phyloP scores from a whole-genome alignment of 1,140 invertebrate genomes.

The Ceratitis capitata region DNA sequence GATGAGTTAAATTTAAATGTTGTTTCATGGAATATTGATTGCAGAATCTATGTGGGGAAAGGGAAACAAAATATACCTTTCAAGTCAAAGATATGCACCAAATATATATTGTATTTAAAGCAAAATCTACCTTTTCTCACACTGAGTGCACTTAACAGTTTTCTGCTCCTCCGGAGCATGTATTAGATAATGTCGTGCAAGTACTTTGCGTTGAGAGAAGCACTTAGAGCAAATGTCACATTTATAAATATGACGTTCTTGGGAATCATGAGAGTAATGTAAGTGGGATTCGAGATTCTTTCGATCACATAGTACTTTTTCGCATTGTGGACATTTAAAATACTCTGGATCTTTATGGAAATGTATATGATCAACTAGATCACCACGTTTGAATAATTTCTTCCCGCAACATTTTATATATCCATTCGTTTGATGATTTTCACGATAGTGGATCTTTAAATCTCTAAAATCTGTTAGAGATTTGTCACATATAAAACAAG shows the following conservation, averaged over 20 bases:
- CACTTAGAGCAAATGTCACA: slow-evolving; percentile 21
- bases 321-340: slow-evolving; percentile 39
- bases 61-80: not conserved
- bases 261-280: not conserved
- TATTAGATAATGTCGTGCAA: not conserved
- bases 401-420: slow-evolving; percentile 38
- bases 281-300: slow-evolving; percentile 18
- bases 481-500: slow-evolving; percentile 16
- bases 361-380: slow-evolving; percentile 39
- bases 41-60: not conserved
- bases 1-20: slow-evolving; percentile 54
- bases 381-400: slow-evolving; percentile 16
- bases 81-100: not conserved
- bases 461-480: not conserved
- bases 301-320: not conserved
- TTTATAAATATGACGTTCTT: not conserved
- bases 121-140: slow-evolving; percentile 41
- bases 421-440: not conserved
- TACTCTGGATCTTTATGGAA: slow-evolving; percentile 38
- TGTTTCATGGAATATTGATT: slow-evolving; percentile 56
- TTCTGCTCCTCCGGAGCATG: slow-evolving; percentile 31
- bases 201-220: not conserved
- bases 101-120: not conserved
- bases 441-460: slow-evolving; percentile 16
- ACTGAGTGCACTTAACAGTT: slow-evolving; percentile 28